phyloP scores from a whole-genome alignment of 2,113 vertebrate genomes.

The Rhea pennata region DNA sequence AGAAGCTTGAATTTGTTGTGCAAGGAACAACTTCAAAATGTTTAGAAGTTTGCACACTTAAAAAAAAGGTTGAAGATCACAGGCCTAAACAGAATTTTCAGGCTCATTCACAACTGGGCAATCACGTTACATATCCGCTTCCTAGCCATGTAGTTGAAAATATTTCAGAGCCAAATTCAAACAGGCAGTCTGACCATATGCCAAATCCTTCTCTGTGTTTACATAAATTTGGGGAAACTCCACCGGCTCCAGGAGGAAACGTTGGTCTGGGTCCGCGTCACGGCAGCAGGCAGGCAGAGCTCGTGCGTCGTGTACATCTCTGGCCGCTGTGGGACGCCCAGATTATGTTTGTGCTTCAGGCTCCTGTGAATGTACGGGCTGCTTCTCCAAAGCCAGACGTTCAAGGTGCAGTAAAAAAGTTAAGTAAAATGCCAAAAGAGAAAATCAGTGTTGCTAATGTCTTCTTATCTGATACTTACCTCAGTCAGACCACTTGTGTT shows the following conservation, averaged over 20 bases:
- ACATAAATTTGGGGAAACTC: constrained; percentile 4
- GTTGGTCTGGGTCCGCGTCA: neutral
- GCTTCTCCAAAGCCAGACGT: constrained; percentile 14
- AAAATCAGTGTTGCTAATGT: neutral
- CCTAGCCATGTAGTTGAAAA: neutral
- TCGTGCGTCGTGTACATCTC: neutral
- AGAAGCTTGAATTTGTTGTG: neutral
- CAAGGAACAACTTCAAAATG: neutral
- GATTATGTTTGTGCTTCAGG: neutral
- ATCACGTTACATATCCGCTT: neutral
- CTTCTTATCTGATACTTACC: neutral
- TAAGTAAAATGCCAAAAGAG: constrained; percentile 8
- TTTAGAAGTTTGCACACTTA: neutral
- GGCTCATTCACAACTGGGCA: neutral
- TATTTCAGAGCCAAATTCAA: constrained; percentile 24
- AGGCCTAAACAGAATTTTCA: constrained; percentile 15
- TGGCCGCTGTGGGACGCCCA: constrained; percentile 7
- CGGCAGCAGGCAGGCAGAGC: neutral
- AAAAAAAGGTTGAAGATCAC: neutral
- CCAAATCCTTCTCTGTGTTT: neutral
- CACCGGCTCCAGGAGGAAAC: neutral
- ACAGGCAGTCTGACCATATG: neutral
- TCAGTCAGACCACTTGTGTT: neutral
- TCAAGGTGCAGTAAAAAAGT: constrained; percentile 4
- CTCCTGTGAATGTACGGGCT: neutral